These are phyloP conservation scores for Beroe forskalii DNA, from an alignment of 37 sponge, comb jelly and placozoan species.

Conservation along the genomic window DNA sequence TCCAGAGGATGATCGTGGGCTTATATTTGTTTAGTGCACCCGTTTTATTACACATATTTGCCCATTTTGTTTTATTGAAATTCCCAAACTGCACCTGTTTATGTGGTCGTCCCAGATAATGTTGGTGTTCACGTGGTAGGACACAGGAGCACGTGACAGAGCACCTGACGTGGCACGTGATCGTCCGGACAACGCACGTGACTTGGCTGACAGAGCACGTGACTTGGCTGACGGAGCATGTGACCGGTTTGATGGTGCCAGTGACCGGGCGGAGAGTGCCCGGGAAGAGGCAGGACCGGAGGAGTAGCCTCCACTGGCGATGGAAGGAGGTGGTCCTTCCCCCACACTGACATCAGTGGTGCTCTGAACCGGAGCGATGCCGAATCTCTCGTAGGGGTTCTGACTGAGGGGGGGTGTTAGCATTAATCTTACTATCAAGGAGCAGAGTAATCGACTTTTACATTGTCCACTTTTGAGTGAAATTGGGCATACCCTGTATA, in stretches of 20 bases:
- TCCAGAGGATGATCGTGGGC: no score
- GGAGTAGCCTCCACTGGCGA: slow-evolving; percentile 54
- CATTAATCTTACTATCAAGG: no score
- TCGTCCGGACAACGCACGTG: slow-evolving; percentile 1
- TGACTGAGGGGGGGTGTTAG: slow-evolving; percentile 11
- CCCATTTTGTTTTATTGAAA: background rate
- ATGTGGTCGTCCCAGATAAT: slow-evolving; percentile 58
- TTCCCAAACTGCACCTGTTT: no score
- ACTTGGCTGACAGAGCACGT: slow-evolving; percentile 2
- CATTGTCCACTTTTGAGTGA: no score
- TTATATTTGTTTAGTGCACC: no score
- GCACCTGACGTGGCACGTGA: background rate
- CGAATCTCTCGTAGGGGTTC: slow-evolving; percentile 54
- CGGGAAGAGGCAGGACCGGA: slow-evolving; percentile 30
- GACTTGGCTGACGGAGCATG: slow-evolving; percentile 2
- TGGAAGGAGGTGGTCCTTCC: slow-evolving; percentile 29
- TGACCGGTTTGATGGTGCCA: slow-evolving; percentile 8
- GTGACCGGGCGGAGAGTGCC: slow-evolving; percentile 13
- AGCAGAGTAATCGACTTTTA: no score
- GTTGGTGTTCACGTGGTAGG: slow-evolving; percentile 35
- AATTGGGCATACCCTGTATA: no score
- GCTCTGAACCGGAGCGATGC: slow-evolving; percentile 41
- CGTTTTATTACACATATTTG: no score
- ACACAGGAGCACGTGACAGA: background rate
- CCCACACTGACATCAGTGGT: slow-evolving; percentile 56